Percentiles rank a stretch among this genome's conserved stretches.
These are phyloP conservation scores for Holothuria glaberrima DNA, from an alignment of 35 echinoderm and acorn worm species.

Conservation along the genomic window DNA sequence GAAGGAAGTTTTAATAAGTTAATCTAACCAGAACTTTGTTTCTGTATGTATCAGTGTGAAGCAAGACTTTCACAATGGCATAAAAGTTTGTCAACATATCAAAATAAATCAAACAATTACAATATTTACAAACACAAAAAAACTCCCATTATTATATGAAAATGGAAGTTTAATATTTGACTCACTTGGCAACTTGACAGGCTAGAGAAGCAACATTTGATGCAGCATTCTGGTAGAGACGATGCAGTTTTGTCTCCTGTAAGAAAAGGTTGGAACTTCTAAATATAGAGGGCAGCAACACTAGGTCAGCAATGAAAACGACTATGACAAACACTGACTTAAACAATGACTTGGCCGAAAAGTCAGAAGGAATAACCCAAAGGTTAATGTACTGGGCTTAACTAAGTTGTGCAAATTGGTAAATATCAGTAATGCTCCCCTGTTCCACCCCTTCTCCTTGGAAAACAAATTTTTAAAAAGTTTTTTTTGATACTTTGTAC, in stretches of 20 bases:
- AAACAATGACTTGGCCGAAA: not conserved
- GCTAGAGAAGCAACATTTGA: conserved; percentile 58
- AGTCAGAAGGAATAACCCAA: not conserved
- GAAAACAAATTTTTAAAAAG: not conserved
- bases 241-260: conserved; percentile 69
- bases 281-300: too few relatives aligned
- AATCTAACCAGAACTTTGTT: too few relatives aligned
- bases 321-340: not conserved
- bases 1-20: too few relatives aligned
- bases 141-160: too few relatives aligned
- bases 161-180: not conserved
- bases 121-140: too few relatives aligned
- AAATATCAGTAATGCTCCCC: not conserved
- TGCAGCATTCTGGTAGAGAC: conserved; percentile 18
- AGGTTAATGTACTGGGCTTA: too few relatives aligned
- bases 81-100: too few relatives aligned
- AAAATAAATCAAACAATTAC: too few relatives aligned
- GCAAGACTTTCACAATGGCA: too few relatives aligned
- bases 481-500: too few relatives aligned
- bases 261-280: not conserved
- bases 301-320: too few relatives aligned
- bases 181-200: conserved; percentile 70
- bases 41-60: too few relatives aligned
- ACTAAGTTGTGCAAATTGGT: not conserved
- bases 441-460: not conserved